Conservation (phyloP, 2,113 vertebrate species). For the Rhadina sibilatrix region DNA sequence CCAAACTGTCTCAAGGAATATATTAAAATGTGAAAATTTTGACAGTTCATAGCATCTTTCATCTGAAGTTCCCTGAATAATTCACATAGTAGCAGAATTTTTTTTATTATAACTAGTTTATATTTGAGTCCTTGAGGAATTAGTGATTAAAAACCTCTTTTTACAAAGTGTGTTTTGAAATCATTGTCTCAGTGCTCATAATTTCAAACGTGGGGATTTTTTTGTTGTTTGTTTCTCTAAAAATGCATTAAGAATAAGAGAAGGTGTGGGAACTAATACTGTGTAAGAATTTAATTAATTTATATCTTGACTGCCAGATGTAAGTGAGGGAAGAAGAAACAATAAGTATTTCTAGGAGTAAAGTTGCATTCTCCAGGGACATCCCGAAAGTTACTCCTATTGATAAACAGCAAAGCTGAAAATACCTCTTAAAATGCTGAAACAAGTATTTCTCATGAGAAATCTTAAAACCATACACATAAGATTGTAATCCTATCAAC, state of each 20-base stretch:
- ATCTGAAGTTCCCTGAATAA: background rate
- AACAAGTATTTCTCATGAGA: background rate
- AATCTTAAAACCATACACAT: background rate
- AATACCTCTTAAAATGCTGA: background rate
- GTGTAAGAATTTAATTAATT: background rate
- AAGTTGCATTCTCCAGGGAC: background rate
- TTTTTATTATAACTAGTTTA: background rate
- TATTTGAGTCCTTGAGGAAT: background rate
- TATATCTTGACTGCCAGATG: background rate
- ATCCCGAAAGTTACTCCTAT: background rate
- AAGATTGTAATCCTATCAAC: background rate
- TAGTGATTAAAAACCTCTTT: background rate
- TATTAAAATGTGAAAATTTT: background rate
- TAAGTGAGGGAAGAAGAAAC: background rate
- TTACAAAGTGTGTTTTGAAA: background rate
- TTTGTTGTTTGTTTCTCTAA: background rate
- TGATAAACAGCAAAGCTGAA: background rate
- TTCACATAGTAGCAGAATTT: background rate
- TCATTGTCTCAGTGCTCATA: background rate
- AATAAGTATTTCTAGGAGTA: background rate
- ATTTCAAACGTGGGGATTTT: background rate
- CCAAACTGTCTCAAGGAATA: background rate
- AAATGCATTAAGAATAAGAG: background rate
- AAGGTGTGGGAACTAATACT: background rate
- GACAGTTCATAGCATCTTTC: background rate